phyloP scores from a whole-genome alignment of 2,888 invertebrate genomes.

The Choreutis nemorana region DNA sequence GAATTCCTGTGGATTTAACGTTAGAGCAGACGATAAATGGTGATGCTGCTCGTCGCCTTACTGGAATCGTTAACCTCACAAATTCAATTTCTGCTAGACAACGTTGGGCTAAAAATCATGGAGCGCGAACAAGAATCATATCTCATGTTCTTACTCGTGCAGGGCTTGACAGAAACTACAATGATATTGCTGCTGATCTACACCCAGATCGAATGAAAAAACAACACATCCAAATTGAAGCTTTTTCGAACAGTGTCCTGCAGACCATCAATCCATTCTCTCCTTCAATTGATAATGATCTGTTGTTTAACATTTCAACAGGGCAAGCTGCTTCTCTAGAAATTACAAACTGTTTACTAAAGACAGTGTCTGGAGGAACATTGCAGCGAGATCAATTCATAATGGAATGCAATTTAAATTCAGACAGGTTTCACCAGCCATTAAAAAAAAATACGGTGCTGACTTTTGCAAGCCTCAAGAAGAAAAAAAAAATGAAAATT shows the following conservation, averaged over 20 bases:
- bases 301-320: conserved; percentile 4
- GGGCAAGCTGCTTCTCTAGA: conserved; percentile 2
- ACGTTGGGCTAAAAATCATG: conserved; percentile 8
- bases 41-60: conserved; percentile 7
- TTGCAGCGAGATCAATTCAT: conserved; percentile 4
- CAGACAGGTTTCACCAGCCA: conserved; percentile 1
- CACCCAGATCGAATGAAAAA: background rate
- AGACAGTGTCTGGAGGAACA: background rate
- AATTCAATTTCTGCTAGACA: conserved; percentile 8
- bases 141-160: conserved; percentile 3
- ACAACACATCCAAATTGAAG: conserved; percentile 1
- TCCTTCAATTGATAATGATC: conserved; percentile 3
- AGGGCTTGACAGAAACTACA: conserved; percentile 4
- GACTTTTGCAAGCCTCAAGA: conserved; percentile 2
- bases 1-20: conserved; percentile 11
- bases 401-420: conserved; percentile 4
- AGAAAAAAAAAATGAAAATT: conserved; percentile 5
- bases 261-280: conserved; percentile 5
- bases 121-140: conserved; percentile 6
- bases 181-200: conserved; percentile 5
- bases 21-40: conserved; percentile 10
- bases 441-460: conserved; percentile 4
- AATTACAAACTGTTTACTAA: conserved; percentile 1
- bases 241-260: background rate
- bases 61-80: conserved; percentile 7